Percentiles rank a stretch among this genome's conserved stretches.
These are phyloP conservation scores for honey bee (Apis mellifera) DNA, from an alignment of 1,140 invertebrate species.

Conservation along the genomic window Amel_HAv3.1 CM009938.2:285501-286000, in stretches of 20 bases:
- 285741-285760: conserved; percentile 48
- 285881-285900: background rate
- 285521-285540: conserved; percentile 10
- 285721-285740: conserved; percentile 52
- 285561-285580: background rate
- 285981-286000: background rate
- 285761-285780: conserved; percentile 64
- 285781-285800: conserved; percentile 59
- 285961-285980: background rate
- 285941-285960: background rate
- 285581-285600: conserved; percentile 19
- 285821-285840: background rate
- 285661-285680: background rate
- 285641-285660: conserved; percentile 34
- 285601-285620: background rate
- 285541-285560: background rate
- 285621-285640: conserved; percentile 38
- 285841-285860: background rate
- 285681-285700: conserved; percentile 41
- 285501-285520: background rate
- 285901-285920: background rate
- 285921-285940: background rate
- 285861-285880: background rate
- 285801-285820: background rate
- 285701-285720: conserved; percentile 58